Evolutionary conservation across 1,140 invertebrate genomes (phyloP), one percentile per base, ranked within the genome.

Genomic region (Plodia interpunctella): DNA sequence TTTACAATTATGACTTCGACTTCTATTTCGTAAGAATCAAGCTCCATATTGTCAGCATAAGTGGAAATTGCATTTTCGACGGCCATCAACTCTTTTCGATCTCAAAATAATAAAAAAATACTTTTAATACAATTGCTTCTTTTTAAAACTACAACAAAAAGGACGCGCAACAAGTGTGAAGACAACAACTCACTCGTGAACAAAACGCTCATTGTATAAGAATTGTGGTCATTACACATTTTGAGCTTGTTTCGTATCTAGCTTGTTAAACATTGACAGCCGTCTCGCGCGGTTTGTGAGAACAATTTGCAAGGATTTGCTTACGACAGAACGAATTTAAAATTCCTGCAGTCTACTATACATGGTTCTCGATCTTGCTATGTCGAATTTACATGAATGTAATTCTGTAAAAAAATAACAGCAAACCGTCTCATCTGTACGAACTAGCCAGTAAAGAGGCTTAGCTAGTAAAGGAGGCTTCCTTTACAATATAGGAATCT

Each of bases 221-320:
- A 15, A n/a, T 44, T 17, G 13, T 17, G 38, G 38, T 44, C 38
- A 44, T 44, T 44, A 44, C 38, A 15, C 38, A 10, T 10, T 25
- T 25, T 21, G 19, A 25, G 20, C 19, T 25, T 13, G 51, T 53
- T 25, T 53, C 51, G n/a, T 15, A 15, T 53, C 51, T 53, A 53
- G 51, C 20, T 69, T 65, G 67, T 69, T 69, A 65, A 17, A 60
- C 53, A 18, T 49, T 66, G 65, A 65, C 58, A 35, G 18, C 51
- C 52, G 65, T 63, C n/a, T n/a, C 60, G 52, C 53, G 53, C 57
- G 44, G 6, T 21, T 13, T 10, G 57, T 65, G 68, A 77, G 67
- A 80, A 76, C 75, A 78, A 84, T 80, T 80, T 83, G 76, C 72
- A 72, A 78, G 65, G 60, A 73, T 72, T 70, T 73, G 66, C 68